phyloP scores from a whole-genome alignment of 2,113 vertebrate species.

The Hemiprocne comata region DNA sequence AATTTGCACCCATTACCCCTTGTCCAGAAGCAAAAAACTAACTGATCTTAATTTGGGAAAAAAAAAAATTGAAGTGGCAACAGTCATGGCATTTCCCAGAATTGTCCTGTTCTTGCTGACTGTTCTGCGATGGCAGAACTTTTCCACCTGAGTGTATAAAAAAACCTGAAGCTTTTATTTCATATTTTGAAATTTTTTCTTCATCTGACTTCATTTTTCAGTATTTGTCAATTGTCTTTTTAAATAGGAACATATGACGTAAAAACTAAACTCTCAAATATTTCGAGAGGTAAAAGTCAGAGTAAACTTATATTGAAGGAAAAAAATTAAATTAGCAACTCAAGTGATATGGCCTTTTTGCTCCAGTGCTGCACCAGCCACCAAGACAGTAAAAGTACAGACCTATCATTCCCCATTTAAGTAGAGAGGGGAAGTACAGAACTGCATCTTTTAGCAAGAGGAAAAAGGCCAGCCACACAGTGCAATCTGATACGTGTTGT shows the following conservation, averaged over 20 bases:
- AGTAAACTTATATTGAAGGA: not conserved
- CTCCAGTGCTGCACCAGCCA: not conserved
- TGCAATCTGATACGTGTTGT: not conserved
- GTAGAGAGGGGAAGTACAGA: not conserved
- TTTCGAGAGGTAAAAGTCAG: not conserved
- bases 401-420: not conserved
- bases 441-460: conserved; percentile 10
- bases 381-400: not conserved
- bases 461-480: not conserved
- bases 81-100: not conserved
- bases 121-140: not conserved
- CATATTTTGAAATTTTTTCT: not conserved
- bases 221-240: not conserved
- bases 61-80: not conserved
- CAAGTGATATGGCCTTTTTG: not conserved
- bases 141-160: not conserved
- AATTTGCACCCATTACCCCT: too few relatives aligned
- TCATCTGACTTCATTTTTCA: not conserved
- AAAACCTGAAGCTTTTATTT: not conserved
- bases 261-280: not conserved
- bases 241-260: not conserved
- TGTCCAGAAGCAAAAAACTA: too few relatives aligned
- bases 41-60: not conserved
- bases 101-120: not conserved
- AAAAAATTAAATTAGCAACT: not conserved